These are phyloP conservation scores for Heterotis niloticus DNA, from an alignment of 2,113 vertebrate genomes.

Conservation along the genomic window DNA sequence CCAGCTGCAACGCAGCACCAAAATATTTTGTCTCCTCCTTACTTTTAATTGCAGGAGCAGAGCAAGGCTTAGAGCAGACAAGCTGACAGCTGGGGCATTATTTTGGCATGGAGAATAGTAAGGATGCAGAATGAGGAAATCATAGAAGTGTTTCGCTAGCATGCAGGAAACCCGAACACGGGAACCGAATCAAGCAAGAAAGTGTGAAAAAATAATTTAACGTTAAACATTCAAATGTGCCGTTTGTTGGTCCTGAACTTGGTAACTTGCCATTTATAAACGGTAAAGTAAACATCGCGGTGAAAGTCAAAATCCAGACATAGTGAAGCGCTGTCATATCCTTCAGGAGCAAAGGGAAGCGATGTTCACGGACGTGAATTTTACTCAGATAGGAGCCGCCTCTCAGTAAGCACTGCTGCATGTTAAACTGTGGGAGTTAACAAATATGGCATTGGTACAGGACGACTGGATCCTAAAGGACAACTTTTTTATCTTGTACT, in stretches of 20 bases:
- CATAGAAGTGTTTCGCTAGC: neutral
- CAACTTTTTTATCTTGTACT: neutral
- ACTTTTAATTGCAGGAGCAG: neutral
- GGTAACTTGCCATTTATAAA: neutral
- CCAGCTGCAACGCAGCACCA: slow-evolving; percentile 25
- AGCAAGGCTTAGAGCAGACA: neutral
- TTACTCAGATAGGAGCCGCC: too few species aligned
- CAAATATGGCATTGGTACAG: too few species aligned
- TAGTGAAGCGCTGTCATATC: neutral
- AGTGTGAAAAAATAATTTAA: neutral
- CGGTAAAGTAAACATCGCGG: neutral
- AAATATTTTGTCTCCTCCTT: slow-evolving; percentile 20
- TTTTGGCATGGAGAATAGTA: neutral
- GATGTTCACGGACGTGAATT: too few species aligned
- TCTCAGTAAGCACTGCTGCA: too few species aligned
- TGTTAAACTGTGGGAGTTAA: too few species aligned
- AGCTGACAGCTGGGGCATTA: neutral
- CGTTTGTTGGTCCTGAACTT: neutral
- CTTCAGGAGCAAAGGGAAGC: too few species aligned
- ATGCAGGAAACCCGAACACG: neutral
- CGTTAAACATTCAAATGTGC: neutral
- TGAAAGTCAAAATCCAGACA: neutral
- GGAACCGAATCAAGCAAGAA: neutral
- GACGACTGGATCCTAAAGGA: neutral
- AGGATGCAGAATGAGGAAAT: neutral